A percentile compares a stretch with the other conserved stretches of the same genome.
phyloP scores from a whole-genome alignment of 2,888 invertebrate species.

The Heliconius ethilla region DNA sequence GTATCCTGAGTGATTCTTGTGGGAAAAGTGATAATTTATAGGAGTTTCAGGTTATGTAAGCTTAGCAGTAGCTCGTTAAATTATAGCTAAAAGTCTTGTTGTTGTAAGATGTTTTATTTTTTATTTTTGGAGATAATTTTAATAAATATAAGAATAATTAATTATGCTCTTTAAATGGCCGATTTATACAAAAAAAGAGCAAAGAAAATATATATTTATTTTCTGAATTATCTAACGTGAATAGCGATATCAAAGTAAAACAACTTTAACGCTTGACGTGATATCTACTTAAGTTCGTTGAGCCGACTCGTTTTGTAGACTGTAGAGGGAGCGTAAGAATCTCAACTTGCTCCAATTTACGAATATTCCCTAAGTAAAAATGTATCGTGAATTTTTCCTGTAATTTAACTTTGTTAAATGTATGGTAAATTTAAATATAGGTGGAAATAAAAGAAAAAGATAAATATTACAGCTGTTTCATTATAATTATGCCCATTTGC shows the following conservation, averaged over 20 bases:
- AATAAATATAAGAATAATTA: neutral
- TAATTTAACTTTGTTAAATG: neutral
- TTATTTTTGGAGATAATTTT: no score
- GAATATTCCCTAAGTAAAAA: constrained; percentile 15
- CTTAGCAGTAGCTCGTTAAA: constrained; percentile 1
- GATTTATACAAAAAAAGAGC: neutral
- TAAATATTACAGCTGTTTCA: neutral
- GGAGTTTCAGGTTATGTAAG: constrained; percentile 6
- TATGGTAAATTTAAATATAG: neutral
- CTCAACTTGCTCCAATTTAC: constrained; percentile 30
- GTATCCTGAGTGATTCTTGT: constrained; percentile 33
- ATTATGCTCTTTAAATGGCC: no score
- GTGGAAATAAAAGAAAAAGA: neutral
- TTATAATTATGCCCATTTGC: no score
- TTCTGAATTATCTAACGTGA: constrained; percentile 9
- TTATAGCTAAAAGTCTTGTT: neutral
- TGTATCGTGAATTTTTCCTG: neutral
- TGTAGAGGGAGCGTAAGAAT: constrained; percentile 26
- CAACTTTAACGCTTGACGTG: constrained; percentile 30
- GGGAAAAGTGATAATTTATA: constrained; percentile 32
- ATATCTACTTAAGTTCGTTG: constrained; percentile 31
- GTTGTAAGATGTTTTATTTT: neutral
- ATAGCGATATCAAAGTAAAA: constrained; percentile 28
- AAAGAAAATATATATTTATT: neutral
- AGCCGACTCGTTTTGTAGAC: constrained; percentile 22